Percentiles rank a stretch among this genome's conserved stretches.
These are phyloP conservation scores for Drosophila histrio DNA, from an alignment of 2,888 invertebrate genomes.

Conservation along the genomic window DNA sequence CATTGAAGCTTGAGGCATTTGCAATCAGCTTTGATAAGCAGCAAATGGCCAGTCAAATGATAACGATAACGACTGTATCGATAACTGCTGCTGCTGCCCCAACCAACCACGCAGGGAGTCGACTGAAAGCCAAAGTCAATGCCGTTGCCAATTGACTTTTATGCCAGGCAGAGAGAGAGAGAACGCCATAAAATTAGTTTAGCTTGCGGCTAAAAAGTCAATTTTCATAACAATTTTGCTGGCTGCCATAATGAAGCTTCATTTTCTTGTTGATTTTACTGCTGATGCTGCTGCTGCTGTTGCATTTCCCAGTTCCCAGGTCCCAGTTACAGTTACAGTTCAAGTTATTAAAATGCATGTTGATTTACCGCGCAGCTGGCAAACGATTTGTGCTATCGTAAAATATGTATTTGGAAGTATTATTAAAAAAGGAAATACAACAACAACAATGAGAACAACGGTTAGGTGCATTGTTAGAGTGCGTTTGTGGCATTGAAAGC, in stretches of 20 bases:
- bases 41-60: conserved; percentile 74
- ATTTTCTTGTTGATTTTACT: conserved; percentile 66
- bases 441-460: background rate
- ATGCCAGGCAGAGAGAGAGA: conserved; percentile 36
- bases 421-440: conserved; percentile 43
- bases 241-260: conserved; percentile 70
- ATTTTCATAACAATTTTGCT: conserved; percentile 77
- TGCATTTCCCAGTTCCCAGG: conserved; percentile 2
- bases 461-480: conserved; percentile 46
- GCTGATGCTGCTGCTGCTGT: conserved; percentile 11
- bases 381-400: conserved; percentile 55
- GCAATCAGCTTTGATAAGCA: conserved; percentile 79
- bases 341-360: conserved; percentile 63
- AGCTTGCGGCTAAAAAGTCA: conserved; percentile 69
- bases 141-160: conserved; percentile 64
- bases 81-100: conserved; percentile 25
- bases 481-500: conserved; percentile 65
- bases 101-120: conserved; percentile 1
- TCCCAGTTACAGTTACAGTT: conserved; percentile 19
- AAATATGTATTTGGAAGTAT: conserved; percentile 66
- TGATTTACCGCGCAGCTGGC: conserved; percentile 70
- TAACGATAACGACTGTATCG: conserved; percentile 66
- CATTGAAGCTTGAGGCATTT: conserved; percentile 57
- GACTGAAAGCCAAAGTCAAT: conserved; percentile 31
- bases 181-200: conserved; percentile 68